Percentiles rank a stretch among this genome's conserved stretches.
phyloP scores from a whole-genome alignment of 2,888 invertebrate species.

The Parnassius smintheus region DNA sequence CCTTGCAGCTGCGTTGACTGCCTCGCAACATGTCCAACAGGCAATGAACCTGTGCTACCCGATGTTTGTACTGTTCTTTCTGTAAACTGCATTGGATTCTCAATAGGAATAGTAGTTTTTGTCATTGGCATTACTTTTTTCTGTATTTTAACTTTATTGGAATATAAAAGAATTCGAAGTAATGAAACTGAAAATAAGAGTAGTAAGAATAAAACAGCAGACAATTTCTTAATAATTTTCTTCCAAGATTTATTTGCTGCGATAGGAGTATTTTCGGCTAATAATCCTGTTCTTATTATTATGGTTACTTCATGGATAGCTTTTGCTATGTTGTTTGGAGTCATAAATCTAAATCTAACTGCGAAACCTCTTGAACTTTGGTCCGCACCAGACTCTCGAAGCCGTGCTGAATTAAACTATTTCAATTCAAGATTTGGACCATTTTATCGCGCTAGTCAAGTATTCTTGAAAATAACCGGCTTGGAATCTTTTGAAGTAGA shows the following conservation, averaged over 20 bases:
- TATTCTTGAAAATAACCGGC: slow-evolving; percentile 87
- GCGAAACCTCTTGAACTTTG: slow-evolving; percentile 96
- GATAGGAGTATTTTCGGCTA: slow-evolving; percentile 82
- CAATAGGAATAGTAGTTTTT: slow-evolving; percentile 80
- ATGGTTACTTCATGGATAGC: slow-evolving; percentile 82
- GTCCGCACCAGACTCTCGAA: slow-evolving; percentile 91
- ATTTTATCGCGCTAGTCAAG: slow-evolving; percentile 93
- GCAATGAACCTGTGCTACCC: slow-evolving; percentile 59
- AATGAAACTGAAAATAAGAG: slow-evolving; percentile 9
- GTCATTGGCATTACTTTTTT: slow-evolving; percentile 61
- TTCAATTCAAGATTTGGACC: slow-evolving; percentile 94
- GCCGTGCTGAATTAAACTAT: slow-evolving; percentile 91
- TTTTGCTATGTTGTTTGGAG: slow-evolving; percentile 84
- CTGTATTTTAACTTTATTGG: slow-evolving; percentile 45
- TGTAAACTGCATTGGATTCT: slow-evolving; percentile 84
- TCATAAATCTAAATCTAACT: slow-evolving; percentile 85
- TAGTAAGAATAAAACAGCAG: slow-evolving; percentile 38
- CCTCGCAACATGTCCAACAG: slow-evolving; percentile 80
- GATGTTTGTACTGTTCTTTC: slow-evolving; percentile 80
- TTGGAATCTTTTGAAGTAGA: slow-evolving; percentile 61
- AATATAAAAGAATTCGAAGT: slow-evolving; percentile 34
- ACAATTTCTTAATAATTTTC: slow-evolving; percentile 32
- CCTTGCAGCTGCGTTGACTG: slow-evolving; percentile 92
- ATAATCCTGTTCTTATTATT: slow-evolving; percentile 83
- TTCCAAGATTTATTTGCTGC: slow-evolving; percentile 57